Evolutionary conservation across 1,140 invertebrate genomes (phyloP).

Genomic region (Holcopasites calliopsidis): DNA sequence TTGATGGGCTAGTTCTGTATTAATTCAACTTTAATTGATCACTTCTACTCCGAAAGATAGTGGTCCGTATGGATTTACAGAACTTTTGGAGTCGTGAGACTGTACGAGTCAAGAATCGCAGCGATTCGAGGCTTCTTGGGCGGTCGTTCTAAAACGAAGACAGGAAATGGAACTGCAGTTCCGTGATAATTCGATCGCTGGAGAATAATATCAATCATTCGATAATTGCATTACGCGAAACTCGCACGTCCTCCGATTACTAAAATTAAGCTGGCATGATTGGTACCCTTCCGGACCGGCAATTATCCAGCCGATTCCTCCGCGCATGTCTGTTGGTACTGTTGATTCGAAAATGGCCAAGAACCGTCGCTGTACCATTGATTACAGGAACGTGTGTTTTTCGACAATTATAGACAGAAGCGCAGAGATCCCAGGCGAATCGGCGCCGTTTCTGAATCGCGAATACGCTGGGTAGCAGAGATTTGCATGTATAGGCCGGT

Average conservation of each 20-base stretch:
- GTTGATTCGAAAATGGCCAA: not conserved
- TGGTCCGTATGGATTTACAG: too few species aligned
- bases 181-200: not conserved
- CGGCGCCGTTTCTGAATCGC: not conserved
- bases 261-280: slow-evolving; percentile 4
- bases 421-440: not conserved
- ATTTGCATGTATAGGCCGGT: slow-evolving; percentile 14
- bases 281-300: not conserved
- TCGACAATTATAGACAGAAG: not conserved
- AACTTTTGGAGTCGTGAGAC: too few species aligned
- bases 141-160: not conserved
- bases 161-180: not conserved
- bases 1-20: too few species aligned
- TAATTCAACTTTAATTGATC: too few species aligned
- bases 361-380: not conserved
- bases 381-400: not conserved
- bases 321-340: not conserved
- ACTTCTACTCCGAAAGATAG: too few species aligned
- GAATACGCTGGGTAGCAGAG: not conserved
- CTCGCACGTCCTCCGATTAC: not conserved
- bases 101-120: too few species aligned
- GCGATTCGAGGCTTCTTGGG: not conserved
- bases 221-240: not conserved
- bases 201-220: not conserved
- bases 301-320: not conserved